These are phyloP conservation scores for Tricholauxania praeusta DNA, from an alignment of 2,888 invertebrate genomes.

Conservation along the genomic window DNA sequence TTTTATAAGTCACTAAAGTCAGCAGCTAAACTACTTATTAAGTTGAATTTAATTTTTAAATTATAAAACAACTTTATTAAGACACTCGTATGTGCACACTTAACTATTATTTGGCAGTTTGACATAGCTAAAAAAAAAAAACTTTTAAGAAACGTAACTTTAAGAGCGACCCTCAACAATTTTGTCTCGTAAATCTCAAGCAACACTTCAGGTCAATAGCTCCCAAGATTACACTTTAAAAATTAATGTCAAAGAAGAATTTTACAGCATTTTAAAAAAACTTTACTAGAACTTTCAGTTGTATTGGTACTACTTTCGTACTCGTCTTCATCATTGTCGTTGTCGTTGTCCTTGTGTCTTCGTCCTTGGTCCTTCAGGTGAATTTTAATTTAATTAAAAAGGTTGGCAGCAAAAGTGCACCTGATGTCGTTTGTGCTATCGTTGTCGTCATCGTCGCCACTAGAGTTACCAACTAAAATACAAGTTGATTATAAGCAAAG, in stretches of 20 bases:
- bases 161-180: no score
- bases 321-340: constrained; percentile 22
- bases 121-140: no score
- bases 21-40: no score
- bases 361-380: constrained; percentile 57
- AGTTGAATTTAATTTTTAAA: no score
- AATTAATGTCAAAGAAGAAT: constrained; percentile 27
- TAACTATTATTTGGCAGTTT: no score
- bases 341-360: constrained; percentile 15
- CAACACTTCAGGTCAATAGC: constrained; percentile 44
- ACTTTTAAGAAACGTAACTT: no score
- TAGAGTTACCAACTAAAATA: constrained; percentile 15
- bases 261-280: constrained; percentile 44
- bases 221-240: constrained; percentile 45
- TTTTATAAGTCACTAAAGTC: no score
- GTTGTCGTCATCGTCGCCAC: neutral
- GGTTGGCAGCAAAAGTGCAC: constrained; percentile 47
- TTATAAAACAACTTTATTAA: no score
- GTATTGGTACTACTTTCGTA: neutral
- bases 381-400: constrained; percentile 66
- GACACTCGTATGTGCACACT: no score
- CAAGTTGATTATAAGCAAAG: constrained; percentile 31
- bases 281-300: neutral
- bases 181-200: no score
- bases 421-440: constrained; percentile 14